Conservation (phyloP, 2,797 vertebrate species). For the Sebastes nivosus region DNA sequence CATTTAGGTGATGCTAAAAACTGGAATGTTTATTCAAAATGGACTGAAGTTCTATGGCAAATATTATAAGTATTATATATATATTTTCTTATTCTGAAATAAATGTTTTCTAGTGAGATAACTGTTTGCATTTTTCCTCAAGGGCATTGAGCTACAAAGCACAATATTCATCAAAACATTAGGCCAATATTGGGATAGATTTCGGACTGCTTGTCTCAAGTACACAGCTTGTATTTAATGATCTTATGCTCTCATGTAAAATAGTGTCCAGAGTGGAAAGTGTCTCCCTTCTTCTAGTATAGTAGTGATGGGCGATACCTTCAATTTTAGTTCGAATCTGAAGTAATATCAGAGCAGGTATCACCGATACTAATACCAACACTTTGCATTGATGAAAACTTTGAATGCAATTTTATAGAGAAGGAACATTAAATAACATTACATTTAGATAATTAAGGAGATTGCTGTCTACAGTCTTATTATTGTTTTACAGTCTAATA, state of each 20-base stretch:
- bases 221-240: neutral
- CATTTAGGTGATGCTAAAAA: neutral
- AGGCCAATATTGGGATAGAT: neutral
- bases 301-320: neutral
- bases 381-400: neutral
- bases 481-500: neutral
- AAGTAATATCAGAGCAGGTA: neutral
- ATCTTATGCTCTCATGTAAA: neutral
- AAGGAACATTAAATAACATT: neutral
- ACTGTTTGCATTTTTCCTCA: neutral
- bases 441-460: neutral
- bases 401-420: neutral
- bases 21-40: neutral
- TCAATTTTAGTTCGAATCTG: neutral
- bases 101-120: neutral
- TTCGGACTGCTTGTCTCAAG: neutral
- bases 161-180: neutral
- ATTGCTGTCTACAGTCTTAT: neutral
- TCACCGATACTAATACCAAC: neutral
- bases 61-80: neutral
- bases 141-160: neutral
- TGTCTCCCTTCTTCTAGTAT: neutral
- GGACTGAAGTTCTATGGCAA: neutral
- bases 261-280: neutral
- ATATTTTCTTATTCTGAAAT: neutral